Conservation (phyloP, 2,888 invertebrate species). For the Eristalis tenax region DNA sequence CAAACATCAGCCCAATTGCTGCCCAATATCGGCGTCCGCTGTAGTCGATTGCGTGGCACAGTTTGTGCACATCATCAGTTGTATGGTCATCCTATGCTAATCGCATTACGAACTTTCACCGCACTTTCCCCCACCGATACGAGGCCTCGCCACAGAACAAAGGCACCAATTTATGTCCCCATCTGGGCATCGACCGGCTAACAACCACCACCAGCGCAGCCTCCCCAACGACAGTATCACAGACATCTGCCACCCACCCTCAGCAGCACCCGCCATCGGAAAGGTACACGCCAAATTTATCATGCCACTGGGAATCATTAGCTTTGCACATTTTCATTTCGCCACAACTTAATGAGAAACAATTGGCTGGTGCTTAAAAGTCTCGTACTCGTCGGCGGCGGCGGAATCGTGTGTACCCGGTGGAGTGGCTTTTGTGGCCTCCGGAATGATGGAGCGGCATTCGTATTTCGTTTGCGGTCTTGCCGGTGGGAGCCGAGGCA, state of each 20-base stretch:
- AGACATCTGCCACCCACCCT: neutral
- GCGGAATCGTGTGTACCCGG: neutral
- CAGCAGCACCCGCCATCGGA: neutral
- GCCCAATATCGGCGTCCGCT: neutral
- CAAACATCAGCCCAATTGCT: neutral
- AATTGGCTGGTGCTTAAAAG: constrained; percentile 32
- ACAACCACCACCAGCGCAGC: neutral
- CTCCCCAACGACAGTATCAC: neutral
- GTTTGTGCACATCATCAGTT: neutral
- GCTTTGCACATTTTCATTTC: constrained; percentile 26
- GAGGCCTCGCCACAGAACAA: neutral
- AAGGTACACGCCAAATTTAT: neutral
- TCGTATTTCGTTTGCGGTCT: neutral
- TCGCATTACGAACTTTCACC: neutral
- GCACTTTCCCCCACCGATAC: neutral
- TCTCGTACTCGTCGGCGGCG: neutral
- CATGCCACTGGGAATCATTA: constrained; percentile 25
- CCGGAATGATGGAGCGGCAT: neutral
- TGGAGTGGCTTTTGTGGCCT: neutral
- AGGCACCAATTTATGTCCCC: neutral
- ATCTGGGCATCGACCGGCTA: neutral
- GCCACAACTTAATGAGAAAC: constrained; percentile 38
- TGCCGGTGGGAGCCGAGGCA: neutral
- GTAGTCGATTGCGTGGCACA: neutral
- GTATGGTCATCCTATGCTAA: neutral